A percentile compares a stretch with the other conserved stretches of the same genome.
Evolutionary conservation across 2,888 invertebrate genomes (phyloP).

Genomic region (Eupithecia inturbata): DNA sequence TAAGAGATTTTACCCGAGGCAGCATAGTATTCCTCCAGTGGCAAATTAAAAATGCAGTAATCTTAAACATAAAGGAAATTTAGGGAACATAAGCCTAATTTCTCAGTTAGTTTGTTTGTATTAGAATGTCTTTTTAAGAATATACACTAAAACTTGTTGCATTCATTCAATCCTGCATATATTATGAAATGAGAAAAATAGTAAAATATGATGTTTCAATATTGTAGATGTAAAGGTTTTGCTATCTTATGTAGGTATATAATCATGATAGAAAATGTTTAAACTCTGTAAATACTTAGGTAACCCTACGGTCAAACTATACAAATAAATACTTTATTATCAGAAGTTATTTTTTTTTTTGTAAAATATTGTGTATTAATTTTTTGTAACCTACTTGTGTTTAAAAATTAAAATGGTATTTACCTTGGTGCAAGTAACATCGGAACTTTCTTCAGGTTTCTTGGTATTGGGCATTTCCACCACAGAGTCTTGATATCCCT

Average conservation of each 20-base stretch:
- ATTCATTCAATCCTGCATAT: not conserved
- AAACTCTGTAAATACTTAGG: not conserved
- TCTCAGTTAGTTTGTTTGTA: not conserved
- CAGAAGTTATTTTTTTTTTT: not conserved
- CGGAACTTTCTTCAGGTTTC: conserved; percentile 60
- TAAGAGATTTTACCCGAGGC: not conserved
- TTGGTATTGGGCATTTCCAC: conserved; percentile 71
- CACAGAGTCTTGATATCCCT: conserved; percentile 78
- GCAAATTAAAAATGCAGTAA: not conserved
- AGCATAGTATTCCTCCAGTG: not conserved
- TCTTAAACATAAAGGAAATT: not conserved
- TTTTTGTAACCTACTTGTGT: conserved; percentile 8
- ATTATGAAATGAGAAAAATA: not conserved
- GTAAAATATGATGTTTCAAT: not conserved
- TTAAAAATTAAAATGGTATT: conserved; percentile 57
- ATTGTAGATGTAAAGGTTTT: not conserved
- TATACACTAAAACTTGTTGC: not conserved
- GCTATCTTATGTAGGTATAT: not conserved
- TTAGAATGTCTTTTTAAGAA: not conserved
- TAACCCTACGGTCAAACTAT: not conserved
- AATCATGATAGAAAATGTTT: not conserved
- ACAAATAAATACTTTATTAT: conserved; percentile 2
- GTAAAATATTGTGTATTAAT: not conserved
- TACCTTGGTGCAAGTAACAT: conserved; percentile 72
- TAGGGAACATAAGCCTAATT: not conserved